A percentile compares a stretch with the other conserved stretches of the same genome.
Evolutionary conservation across 2,113 vertebrate genomes (phyloP).

Genomic region (Lota lota): DNA sequence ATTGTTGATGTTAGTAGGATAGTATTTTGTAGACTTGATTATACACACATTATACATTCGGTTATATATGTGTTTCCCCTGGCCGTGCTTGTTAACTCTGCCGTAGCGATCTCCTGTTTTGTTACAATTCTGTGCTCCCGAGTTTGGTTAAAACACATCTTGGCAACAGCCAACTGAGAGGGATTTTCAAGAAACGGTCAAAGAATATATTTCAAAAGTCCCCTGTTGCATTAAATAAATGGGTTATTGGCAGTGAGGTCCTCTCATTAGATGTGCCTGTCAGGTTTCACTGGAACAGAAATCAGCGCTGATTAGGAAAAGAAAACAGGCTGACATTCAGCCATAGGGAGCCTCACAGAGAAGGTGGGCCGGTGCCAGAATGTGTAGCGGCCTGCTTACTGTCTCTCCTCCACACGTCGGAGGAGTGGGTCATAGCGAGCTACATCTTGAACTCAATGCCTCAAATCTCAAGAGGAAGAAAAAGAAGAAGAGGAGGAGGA

Average conservation of each 20-base stretch:
- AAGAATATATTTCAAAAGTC: conserved; percentile 32
- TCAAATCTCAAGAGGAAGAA: too few relatives aligned
- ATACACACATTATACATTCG: neutral
- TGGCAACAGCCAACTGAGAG: conserved; percentile 35
- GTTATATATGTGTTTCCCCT: conserved; percentile 4
- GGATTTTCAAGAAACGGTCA: conserved; percentile 43
- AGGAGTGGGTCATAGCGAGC: conserved; percentile 26
- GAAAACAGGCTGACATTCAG: conserved; percentile 32
- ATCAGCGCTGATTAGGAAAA: conserved; percentile 34
- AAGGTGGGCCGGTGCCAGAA: conserved; percentile 36
- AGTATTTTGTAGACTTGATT: too few relatives aligned
- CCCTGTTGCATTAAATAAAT: conserved; percentile 41
- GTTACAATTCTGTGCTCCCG: conserved; percentile 25
- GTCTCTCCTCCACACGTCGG: conserved; percentile 36
- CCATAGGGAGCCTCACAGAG: conserved; percentile 29
- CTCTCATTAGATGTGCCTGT: conserved; percentile 61
- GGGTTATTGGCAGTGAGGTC: conserved; percentile 51
- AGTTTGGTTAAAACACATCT: conserved; percentile 30
- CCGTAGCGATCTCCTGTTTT: conserved; percentile 29
- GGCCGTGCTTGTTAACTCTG: conserved; percentile 24
- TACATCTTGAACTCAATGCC: too few relatives aligned
- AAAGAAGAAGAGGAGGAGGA: too few relatives aligned
- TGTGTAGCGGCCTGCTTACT: conserved; percentile 9
- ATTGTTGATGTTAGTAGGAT: too few relatives aligned
- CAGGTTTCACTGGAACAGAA: conserved; percentile 54